A percentile compares a stretch with the other conserved stretches of the same genome.
Conservation (phyloP, 2,113 vertebrate genomes). For the Phocoena sinus region DNA sequence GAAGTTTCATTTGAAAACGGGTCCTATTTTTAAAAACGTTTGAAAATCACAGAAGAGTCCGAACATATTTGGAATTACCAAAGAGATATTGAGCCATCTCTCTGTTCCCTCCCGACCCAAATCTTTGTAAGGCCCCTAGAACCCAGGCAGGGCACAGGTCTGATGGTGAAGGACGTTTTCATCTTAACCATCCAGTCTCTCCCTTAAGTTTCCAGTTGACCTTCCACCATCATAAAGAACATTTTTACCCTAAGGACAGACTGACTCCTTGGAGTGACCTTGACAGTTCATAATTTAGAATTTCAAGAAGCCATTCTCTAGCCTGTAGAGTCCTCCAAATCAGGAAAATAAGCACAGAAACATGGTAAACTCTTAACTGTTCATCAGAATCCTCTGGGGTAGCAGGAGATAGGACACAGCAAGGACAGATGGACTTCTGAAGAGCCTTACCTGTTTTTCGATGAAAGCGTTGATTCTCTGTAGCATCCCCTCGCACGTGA, state of each 20-base stretch:
- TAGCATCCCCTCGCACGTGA: conserved; percentile 98
- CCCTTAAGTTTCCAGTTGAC: background rate
- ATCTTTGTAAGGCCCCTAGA: background rate
- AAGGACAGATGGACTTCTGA: background rate
- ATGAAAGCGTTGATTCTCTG: conserved; percentile 98
- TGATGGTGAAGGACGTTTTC: background rate
- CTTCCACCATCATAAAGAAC: background rate
- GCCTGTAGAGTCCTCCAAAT: background rate
- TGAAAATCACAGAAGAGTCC: background rate
- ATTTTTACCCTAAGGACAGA: background rate
- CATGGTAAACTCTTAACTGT: background rate
- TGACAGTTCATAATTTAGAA: background rate
- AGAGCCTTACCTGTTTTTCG: conserved; percentile 90
- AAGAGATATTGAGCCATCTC: background rate
- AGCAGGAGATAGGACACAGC: background rate
- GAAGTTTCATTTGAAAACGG: conserved; percentile 26
- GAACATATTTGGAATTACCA: background rate
- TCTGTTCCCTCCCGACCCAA: background rate
- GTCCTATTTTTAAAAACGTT: background rate
- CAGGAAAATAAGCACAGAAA: background rate
- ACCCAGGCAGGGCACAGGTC: background rate
- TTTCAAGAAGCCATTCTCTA: background rate
- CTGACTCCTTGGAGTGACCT: background rate
- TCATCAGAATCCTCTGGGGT: background rate
- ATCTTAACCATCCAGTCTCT: background rate